These are phyloP conservation scores for Pelodiscus sinensis DNA, from an alignment of 2,113 vertebrate genomes.

Conservation along the genomic window DNA sequence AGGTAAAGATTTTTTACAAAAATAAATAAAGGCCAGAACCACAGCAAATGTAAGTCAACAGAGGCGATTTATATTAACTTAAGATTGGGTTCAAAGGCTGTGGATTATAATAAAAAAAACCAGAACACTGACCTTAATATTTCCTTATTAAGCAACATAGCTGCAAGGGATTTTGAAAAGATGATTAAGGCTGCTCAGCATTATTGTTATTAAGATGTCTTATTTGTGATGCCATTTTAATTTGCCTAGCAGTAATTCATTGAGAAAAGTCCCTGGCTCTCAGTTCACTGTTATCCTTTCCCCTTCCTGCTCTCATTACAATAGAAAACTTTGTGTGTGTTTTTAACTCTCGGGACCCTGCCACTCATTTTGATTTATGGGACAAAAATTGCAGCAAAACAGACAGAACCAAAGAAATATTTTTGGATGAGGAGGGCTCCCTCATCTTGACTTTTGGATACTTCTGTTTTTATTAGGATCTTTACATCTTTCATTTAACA, in stretches of 20 bases:
- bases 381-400: background rate
- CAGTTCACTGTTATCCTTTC: background rate
- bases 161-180: background rate
- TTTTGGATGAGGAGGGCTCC: background rate
- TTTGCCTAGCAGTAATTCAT: background rate
- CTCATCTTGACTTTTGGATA: background rate
- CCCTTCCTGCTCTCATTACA: background rate
- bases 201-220: constrained; percentile 29
- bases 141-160: constrained; percentile 39
- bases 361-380: background rate
- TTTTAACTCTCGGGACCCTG: background rate
- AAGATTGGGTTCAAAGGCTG: constrained; percentile 3
- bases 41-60: background rate
- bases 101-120: background rate
- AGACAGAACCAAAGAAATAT: background rate
- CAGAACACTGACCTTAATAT: background rate
- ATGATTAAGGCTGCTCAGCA: constrained; percentile 33
- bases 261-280: background rate
- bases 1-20: constrained; percentile 30
- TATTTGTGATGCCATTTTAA: constrained; percentile 3
- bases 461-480: background rate
- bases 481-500: background rate
- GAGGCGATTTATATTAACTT: background rate
- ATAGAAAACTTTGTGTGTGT: background rate
- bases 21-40: background rate